Base-by-base conservation (phyloP, 1,140 invertebrate genomes). In the Acromyrmex heyeri region DNA sequence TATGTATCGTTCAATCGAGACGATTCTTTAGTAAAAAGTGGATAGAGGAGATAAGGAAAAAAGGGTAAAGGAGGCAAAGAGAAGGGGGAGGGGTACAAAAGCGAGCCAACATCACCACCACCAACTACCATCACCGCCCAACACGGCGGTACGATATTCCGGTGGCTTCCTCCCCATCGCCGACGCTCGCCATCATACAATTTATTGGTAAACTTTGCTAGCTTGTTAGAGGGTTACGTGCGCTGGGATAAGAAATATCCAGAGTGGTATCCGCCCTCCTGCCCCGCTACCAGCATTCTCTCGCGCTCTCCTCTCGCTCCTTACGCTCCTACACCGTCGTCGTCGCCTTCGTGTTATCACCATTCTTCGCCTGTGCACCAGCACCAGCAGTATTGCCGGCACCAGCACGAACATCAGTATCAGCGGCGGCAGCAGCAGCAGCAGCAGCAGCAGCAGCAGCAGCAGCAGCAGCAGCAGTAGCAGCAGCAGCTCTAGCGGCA, bases 131-230 rank as follows among this genome's bases (percentile, higher is more conserved):
- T 77, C 70, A 69, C 30, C 70, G 27, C 27, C 50, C 44, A 30
- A 55, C 67, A 48, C 69, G 79, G 85, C 78, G 86, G 64, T 76
- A 87, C 83, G 91, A 82, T 93, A 92, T 93, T 93, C 92, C 91
- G 87, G 91, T 88, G 89, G 91, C 88, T 92, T 90, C 79, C 70
- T 86, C 72, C 91, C 89, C 87, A 92, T 90, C 89, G 77, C 67
- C 91, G 75, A 83, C 81, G 87, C 79, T 90, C 87, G 87, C 90
- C 93, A 92, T 94, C 93, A 92, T 94, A 94, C 94, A 95, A 95
- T 95, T 95, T 95, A 95, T 95, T 94, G 94, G 94, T 95, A 95
- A 95, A 95, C 94, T 95, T 95, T 95, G 93, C 91, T 92, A 91
- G 93, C 94, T 95, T 93, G 94, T 95, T 95, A 95, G 94, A 92